A percentile compares a stretch with the other conserved stretches of the same genome.
Conservation (phyloP, 2,888 invertebrate genomes). For the Ochropleura plecta region DNA sequence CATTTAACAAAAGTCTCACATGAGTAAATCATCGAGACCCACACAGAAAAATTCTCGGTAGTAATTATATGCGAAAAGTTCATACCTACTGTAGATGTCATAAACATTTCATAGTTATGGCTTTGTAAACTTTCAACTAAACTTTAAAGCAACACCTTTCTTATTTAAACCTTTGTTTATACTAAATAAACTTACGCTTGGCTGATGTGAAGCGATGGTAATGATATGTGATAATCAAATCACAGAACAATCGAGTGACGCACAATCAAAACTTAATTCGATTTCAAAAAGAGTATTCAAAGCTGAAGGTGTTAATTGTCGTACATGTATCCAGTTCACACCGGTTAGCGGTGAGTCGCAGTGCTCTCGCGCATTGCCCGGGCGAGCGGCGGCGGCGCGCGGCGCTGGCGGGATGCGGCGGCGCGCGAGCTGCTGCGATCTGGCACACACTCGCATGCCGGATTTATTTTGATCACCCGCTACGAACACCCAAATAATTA, state of each 20-base stretch:
- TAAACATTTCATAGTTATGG: too few relatives aligned
- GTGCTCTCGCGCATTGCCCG: slow-evolving; percentile 61
- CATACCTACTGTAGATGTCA: background rate
- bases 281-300: slow-evolving; percentile 36
- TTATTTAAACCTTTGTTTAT: background rate
- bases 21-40: slow-evolving; percentile 4
- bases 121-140: background rate
- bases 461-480: slow-evolving; percentile 83
- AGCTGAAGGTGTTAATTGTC: slow-evolving; percentile 57
- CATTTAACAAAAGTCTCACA: slow-evolving; percentile 13
- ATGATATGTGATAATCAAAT: background rate
- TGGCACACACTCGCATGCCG: slow-evolving; percentile 79
- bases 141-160: background rate
- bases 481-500: slow-evolving; percentile 81
- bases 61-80: too few relatives aligned
- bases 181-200: too few relatives aligned
- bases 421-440: slow-evolving; percentile 60
- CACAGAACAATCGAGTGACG: background rate
- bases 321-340: slow-evolving; percentile 49
- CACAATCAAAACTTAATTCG: slow-evolving; percentile 10
- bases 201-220: too few relatives aligned
- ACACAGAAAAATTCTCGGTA: slow-evolving; percentile 19
- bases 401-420: slow-evolving; percentile 37
- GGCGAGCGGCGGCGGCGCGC: slow-evolving; percentile 52
- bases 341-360: slow-evolving; percentile 50